Evolutionary conservation across 2,888 invertebrate species (phyloP), one percentile per base, ranked within the genome.

Genomic region (Eupithecia tripunctaria): DNA sequence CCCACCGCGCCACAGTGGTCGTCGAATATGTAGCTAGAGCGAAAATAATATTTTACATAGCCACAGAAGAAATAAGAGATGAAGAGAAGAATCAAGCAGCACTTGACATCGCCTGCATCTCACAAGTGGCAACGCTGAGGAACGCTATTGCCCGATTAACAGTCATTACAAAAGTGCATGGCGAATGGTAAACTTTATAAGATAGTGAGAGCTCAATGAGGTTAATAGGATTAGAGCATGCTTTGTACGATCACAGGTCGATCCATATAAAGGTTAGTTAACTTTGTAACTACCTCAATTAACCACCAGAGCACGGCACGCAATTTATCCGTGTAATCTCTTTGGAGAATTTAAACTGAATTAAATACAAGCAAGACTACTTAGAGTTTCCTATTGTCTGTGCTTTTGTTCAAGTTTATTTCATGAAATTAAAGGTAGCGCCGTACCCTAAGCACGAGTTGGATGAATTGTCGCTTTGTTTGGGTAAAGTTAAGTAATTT

Each of bases 171-270:
- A 82, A 82, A 88, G 84, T 86, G 87, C 89, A 89, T 84, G 83
- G 82, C 83, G 82, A 87, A 88, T 85, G 82, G 76, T 82, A 82
- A 81, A 82, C 80, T 84, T 82, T 84, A 84, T 80, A 83, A 87
- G 86, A 86, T 88, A 89, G 86, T 86, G 81, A 81, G 81, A 81
- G 85, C 85, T 85, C 86, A 86, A 71, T 68, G 80, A 82, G 88
- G 88, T 86, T 89, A 89, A 90, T 89, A 86, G 86, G 85, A 86
- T 89, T 88, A 89, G 83, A 82, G 82, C 84, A 85, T 85, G 88
- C 85, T 82, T 81, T 82, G 84, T 84, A 81, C 85, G 80, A 85
- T 86, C 84, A 82, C 82, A 80, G 78, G 76, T 76, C 78, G 78
- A 81, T 82, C 80, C 75, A 75, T 78, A 78, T 79, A 76, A 74